phyloP scores from a whole-genome alignment of 2,113 vertebrate genomes.

The Ellobius talpinus region DNA sequence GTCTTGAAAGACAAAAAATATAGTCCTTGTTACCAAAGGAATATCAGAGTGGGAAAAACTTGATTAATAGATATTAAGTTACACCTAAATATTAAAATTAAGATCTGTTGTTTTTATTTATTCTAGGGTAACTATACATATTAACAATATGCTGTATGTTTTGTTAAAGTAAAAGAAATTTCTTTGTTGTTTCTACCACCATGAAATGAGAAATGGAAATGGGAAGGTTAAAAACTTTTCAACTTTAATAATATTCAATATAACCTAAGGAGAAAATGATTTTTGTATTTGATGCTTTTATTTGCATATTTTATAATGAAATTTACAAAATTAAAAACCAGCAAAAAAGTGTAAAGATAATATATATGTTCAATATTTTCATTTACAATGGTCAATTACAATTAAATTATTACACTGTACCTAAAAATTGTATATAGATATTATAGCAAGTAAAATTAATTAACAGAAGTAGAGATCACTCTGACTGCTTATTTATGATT shows the following conservation, averaged over 20 bases:
- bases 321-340: background rate
- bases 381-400: background rate
- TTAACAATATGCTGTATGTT: background rate
- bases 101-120: background rate
- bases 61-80: background rate
- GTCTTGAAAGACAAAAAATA: too few species aligned
- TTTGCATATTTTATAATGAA: background rate
- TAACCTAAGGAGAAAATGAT: background rate
- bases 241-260: background rate
- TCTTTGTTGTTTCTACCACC: background rate
- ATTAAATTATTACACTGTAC: background rate
- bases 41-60: too few species aligned
- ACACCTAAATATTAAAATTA: background rate
- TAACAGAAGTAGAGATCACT: background rate
- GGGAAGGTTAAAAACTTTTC: background rate
- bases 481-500: background rate
- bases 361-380: background rate
- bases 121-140: background rate
- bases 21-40: background rate
- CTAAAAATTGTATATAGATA: background rate
- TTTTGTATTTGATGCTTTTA: background rate
- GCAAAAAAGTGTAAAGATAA: background rate
- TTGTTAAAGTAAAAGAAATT: background rate
- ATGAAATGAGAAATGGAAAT: background rate
- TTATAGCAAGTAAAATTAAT: background rate